Conservation (phyloP, 1,140 invertebrate species). For the Tetranychus urticae region DNA sequence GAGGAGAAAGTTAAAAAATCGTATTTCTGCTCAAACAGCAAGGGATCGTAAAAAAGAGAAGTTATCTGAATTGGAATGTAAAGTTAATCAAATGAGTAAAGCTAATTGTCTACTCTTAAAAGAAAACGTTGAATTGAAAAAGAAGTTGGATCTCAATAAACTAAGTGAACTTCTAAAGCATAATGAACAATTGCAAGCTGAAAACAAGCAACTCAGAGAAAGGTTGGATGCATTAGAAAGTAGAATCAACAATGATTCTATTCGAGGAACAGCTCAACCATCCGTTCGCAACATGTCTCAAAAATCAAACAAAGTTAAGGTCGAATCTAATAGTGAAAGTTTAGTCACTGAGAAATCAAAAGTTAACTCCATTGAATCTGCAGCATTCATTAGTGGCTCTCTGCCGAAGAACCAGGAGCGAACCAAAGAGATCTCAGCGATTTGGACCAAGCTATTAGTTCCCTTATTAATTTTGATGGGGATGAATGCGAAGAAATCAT, state of each 20-base stretch:
- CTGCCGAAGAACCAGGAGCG: conserved; percentile 16
- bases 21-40: conserved; percentile 90
- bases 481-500: conserved; percentile 1
- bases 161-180: not conserved
- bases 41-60: conserved; percentile 84
- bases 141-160: not conserved
- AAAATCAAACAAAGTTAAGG: too few relatives aligned
- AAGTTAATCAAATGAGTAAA: not conserved
- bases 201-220: not conserved
- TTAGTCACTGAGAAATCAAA: not conserved
- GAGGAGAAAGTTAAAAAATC: conserved; percentile 64
- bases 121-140: not conserved
- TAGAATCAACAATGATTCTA: not conserved
- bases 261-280: not conserved
- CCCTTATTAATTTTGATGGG: conserved; percentile 8
- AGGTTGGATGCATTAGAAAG: not conserved
- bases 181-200: not conserved
- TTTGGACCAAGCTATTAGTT: conserved; percentile 14
- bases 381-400: conserved; percentile 17
- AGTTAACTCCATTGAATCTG: conserved; percentile 14
- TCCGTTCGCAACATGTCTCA: too few relatives aligned
- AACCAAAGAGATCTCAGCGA: not conserved
- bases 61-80: conserved; percentile 55
- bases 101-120: not conserved
- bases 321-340: too few relatives aligned